phyloP scores from a whole-genome alignment of 2,797 vertebrate species.

The Pelochelys cantorii region DNA sequence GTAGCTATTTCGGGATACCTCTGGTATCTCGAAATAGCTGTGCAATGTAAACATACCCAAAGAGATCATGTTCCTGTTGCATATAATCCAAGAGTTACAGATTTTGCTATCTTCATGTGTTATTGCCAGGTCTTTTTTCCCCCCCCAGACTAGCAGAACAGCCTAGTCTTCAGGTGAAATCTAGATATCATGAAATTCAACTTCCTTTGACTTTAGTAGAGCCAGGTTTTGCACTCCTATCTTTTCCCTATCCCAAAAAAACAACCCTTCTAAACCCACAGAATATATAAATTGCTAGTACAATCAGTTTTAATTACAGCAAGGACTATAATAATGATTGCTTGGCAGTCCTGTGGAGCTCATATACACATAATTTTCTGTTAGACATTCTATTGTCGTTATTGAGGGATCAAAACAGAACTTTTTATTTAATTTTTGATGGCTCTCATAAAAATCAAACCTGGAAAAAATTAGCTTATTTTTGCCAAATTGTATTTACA shows the following conservation, averaged over 20 bases:
- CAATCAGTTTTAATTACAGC: background rate
- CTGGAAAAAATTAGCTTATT: background rate
- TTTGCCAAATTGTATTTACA: background rate
- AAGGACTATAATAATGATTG: background rate
- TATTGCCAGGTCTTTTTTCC: background rate
- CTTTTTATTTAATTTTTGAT: background rate
- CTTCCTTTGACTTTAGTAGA: background rate
- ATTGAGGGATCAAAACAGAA: background rate
- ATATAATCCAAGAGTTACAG: background rate
- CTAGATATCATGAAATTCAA: background rate
- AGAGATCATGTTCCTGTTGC: background rate
- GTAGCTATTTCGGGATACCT: too few species aligned
- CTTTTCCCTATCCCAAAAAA: rapidly evolving
- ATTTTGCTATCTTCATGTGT: background rate
- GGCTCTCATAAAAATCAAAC: background rate
- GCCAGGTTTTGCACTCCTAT: background rate
- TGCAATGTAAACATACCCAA: too few species aligned
- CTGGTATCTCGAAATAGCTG: too few species aligned
- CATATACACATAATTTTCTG: background rate
- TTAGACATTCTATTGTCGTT: background rate
- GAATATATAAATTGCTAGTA: background rate
- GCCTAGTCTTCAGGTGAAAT: background rate
- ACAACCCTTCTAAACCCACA: background rate
- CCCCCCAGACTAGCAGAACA: background rate
- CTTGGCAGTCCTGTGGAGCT: background rate